Conservation (phyloP, 2,888 invertebrate species). For the Hoplodrina blanda region DNA sequence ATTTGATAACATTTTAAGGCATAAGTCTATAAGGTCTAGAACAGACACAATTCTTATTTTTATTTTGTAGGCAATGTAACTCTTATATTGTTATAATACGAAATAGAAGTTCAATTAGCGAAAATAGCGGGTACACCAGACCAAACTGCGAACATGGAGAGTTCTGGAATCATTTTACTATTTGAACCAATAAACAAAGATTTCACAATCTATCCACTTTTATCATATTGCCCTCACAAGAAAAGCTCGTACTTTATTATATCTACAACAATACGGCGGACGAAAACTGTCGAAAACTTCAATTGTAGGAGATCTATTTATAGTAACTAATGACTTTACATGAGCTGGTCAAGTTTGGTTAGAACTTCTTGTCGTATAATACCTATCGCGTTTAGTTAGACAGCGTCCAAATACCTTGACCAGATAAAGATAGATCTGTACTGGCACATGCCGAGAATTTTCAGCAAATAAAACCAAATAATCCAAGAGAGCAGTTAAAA, state of each 20-base stretch:
- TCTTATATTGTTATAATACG: background rate
- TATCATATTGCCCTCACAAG: background rate
- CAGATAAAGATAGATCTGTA: slow-evolving; percentile 9
- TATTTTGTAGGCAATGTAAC: background rate
- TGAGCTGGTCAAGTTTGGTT: slow-evolving; percentile 64
- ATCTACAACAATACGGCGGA: slow-evolving; percentile 10
- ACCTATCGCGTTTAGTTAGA: slow-evolving; percentile 7
- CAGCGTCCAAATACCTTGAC: background rate
- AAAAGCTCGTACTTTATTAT: background rate
- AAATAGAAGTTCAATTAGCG: background rate
- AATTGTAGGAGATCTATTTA: slow-evolving; percentile 58
- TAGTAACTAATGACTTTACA: slow-evolving; percentile 56
- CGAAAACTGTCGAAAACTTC: slow-evolving; percentile 41
- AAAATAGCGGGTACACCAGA: background rate
- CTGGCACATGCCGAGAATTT: slow-evolving; percentile 27
- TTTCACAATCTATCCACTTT: background rate
- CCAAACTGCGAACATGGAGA: background rate
- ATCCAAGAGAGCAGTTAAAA: slow-evolving; percentile 65
- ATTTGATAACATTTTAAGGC: too few species aligned
- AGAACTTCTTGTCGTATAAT: slow-evolving; percentile 36
- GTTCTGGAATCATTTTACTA: slow-evolving; percentile 11
- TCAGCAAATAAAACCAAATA: slow-evolving; percentile 62
- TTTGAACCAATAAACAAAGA: background rate
- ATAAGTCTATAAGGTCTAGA: too few species aligned
- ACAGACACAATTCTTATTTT: too few species aligned